Base-by-base conservation (phyloP, 37 sponge, comb jelly and placozoan genomes). In the Mnemiopsis leidyi region DNA sequence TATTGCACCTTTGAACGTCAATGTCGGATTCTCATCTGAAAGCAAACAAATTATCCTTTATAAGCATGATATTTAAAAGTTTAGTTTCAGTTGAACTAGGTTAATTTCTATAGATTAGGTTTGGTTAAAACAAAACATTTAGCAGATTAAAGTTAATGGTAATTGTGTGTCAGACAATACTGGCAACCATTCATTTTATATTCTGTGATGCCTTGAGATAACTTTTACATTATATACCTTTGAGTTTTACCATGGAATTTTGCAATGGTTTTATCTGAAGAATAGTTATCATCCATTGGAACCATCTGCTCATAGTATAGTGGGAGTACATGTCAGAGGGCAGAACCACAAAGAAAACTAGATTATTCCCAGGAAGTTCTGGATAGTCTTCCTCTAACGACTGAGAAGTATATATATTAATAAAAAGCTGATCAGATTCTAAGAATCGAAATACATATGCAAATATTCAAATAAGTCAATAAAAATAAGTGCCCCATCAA, bases 211-310 rank as follows among this genome's bases (percentile, higher is more conserved):
- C n/a, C n/a, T n/a, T n/a, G n/a, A n/a, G n/a, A n/a, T n/a, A n/a
- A n/a, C n/a, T n/a, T n/a, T n/a, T n/a, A n/a, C n/a, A n/a, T n/a
- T n/a, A n/a, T n/a, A n/a, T 77, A 77, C 79, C 33, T 7, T 1
- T 77, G 16, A 31, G 79, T 20, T 34, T 26, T 16, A 31, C 16
- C 33, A 21, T 77, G 36, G 26, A 32, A 18, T 77, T 32, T 77
- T 77, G 79, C 32, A 31, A 13, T 16, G 79, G 34, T 32, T 28
- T 77, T 2, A 77, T 26, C 32, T 77, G 79, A 77, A 77, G 79
- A 34, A 77, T 32, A 20, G 79, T 77, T 28, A 77, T 77, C 79
- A 77, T 77, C 79, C 79, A 77, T 20, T 77, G 79, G 18, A 77
- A 77, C 79, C 79, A 77, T 18, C 35, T 1, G 18, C 79, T 77